Percentiles rank a stretch among this genome's conserved stretches.
phyloP scores from a whole-genome alignment of 2,888 invertebrate species.

The Pharmacophagus antenor region DNA sequence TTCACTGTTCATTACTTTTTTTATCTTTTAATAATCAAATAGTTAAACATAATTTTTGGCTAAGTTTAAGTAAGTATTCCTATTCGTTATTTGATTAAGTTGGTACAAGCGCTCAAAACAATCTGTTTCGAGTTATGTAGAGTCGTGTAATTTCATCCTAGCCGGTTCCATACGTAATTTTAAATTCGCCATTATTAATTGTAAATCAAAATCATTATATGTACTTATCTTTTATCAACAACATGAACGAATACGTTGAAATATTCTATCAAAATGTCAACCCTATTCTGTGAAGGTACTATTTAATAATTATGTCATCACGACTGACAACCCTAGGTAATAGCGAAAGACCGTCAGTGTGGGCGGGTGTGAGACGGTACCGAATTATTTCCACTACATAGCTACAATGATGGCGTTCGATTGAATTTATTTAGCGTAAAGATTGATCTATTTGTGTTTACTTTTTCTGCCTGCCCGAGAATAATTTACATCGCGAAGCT shows the following conservation, averaged over 20 bases:
- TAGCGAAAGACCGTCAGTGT: conserved; percentile 47
- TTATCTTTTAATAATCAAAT: no score
- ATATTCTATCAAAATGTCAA: no score
- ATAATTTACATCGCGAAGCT: no score
- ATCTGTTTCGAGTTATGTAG: neutral
- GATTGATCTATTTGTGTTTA: conserved; percentile 3
- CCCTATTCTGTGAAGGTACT: no score
- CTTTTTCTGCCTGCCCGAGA: neutral
- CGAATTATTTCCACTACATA: conserved; percentile 41
- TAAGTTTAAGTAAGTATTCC: neutral
- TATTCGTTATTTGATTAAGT: neutral
- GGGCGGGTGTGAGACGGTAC: conserved; percentile 39
- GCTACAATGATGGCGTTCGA: neutral
- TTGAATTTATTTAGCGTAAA: neutral
- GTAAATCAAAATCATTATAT: no score
- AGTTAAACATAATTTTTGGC: no score
- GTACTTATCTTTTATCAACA: no score
- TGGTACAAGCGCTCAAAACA: neutral
- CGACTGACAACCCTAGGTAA: conserved; percentile 33
- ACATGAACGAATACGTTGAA: no score
- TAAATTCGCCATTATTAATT: neutral
- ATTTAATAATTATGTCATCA: conserved; percentile 2
- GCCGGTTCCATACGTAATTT: neutral
- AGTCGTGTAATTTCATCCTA: neutral
- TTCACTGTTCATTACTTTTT: no score